Conservation (phyloP, 2,797 vertebrate species). For the Podarcis siculus region DNA sequence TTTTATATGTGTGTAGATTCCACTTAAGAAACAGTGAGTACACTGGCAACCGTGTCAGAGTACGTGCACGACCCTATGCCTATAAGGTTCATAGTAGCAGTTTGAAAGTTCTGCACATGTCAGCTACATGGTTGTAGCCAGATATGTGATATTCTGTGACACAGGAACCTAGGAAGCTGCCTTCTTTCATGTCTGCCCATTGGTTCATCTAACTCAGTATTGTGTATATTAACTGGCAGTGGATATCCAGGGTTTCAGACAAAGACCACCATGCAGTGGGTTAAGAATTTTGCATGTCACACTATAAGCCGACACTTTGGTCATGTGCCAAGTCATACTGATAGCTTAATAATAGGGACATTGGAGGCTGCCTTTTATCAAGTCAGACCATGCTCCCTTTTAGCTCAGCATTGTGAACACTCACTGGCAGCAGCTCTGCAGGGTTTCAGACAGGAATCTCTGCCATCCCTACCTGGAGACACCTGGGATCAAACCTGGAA, state of each 20-base stretch:
- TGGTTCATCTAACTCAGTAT: not conserved
- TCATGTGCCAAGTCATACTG: not conserved
- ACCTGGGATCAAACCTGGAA: no score
- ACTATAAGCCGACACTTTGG: conserved; percentile 44
- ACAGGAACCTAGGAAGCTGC: not conserved
- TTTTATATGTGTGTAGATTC: not conserved
- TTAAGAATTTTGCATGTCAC: not conserved
- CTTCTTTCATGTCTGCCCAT: not conserved
- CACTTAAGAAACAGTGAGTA: conserved; percentile 37
- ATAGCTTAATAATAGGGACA: not conserved
- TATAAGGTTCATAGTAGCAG: not conserved
- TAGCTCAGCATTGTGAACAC: no score
- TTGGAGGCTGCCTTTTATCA: no score
- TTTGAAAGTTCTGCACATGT: not conserved
- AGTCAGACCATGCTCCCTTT: no score
- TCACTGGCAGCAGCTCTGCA: no score
- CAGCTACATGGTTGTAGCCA: not conserved
- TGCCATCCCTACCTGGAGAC: no score
- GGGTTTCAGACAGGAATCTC: no score
- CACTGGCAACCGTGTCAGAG: not conserved
- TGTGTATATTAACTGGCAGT: not conserved
- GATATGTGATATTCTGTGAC: not conserved
- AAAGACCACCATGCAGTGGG: not conserved
- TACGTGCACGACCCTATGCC: not conserved
- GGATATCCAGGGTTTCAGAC: not conserved